These are phyloP conservation scores for Eubasilissa regina DNA, from an alignment of 1,140 invertebrate species.

Conservation along the genomic window DNA sequence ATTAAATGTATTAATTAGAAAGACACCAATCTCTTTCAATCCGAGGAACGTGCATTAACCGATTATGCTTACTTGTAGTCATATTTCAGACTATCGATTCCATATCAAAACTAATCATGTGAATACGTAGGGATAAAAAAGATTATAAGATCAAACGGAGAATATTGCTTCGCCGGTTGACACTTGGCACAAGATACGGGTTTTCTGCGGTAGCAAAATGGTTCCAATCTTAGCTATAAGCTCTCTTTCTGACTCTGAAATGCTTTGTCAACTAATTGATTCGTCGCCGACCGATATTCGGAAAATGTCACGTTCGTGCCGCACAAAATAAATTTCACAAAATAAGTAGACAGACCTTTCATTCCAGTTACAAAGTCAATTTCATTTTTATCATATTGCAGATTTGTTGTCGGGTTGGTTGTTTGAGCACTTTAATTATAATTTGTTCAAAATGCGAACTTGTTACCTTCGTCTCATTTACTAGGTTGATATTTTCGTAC, in stretches of 20 bases:
- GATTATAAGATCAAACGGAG: conserved; percentile 36
- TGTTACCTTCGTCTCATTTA: too few relatives aligned
- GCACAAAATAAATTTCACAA: conserved; percentile 14
- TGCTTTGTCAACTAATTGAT: conserved; percentile 42
- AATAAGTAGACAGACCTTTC: not conserved
- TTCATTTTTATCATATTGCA: too few relatives aligned
- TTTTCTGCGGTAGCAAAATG: conserved; percentile 15
- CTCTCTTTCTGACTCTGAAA: conserved; percentile 16
- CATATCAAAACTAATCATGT: conserved; percentile 31
- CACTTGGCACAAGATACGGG: conserved; percentile 21
- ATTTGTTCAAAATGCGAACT: too few relatives aligned
- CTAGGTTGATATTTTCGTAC: too few relatives aligned
- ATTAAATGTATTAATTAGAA: too few relatives aligned
- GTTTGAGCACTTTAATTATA: too few relatives aligned
- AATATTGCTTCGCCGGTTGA: conserved; percentile 35
- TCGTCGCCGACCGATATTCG: conserved; percentile 12
- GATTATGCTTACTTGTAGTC: too few relatives aligned
- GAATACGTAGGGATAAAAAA: conserved; percentile 19
- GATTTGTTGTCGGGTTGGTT: too few relatives aligned
- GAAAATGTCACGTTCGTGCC: conserved; percentile 16
- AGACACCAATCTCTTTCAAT: too few relatives aligned
- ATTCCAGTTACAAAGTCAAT: not conserved
- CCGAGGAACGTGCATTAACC: too few relatives aligned
- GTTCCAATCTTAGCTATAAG: conserved; percentile 26
- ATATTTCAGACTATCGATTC: not conserved